Evolutionary conservation across 2,888 invertebrate genomes (phyloP).

Genomic region (Elmis aenea): DNA sequence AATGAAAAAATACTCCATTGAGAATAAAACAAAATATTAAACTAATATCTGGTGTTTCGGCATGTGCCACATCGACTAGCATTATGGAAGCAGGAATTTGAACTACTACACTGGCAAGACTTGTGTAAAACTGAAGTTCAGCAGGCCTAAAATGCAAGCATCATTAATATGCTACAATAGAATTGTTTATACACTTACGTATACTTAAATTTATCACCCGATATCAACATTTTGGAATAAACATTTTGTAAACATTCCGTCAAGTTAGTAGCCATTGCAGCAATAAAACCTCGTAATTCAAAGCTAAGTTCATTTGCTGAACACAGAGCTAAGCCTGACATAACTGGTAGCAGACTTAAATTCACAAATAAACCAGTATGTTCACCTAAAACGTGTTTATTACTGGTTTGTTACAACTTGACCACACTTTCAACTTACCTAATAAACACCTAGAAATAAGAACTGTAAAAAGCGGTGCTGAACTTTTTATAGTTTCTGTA

Average conservation of each 20-base stretch:
- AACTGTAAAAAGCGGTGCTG: conserved; percentile 74
- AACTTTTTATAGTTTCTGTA: conserved; percentile 76
- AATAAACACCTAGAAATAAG: conserved; percentile 62
- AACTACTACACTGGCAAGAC: conserved; percentile 65
- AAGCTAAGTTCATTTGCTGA: conserved; percentile 75
- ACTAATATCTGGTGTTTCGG: conserved; percentile 48
- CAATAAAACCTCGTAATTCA: conserved; percentile 64
- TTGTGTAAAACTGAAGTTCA: conserved; percentile 74
- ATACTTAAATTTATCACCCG: conserved; percentile 67
- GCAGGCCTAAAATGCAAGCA: conserved; percentile 57
- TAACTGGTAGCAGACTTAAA: conserved; percentile 69
- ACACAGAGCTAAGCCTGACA: conserved; percentile 70
- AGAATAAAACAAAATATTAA: conserved; percentile 57
- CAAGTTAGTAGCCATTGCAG: conserved; percentile 72
- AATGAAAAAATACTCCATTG: conserved; percentile 73
- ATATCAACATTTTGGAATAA: conserved; percentile 71
- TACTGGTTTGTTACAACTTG: neutral
- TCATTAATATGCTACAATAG: conserved; percentile 6
- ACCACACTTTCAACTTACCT: conserved; percentile 45
- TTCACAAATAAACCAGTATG: conserved; percentile 63
- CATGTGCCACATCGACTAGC: conserved; percentile 57
- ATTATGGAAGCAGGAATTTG: conserved; percentile 67
- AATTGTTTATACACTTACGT: conserved; percentile 53
- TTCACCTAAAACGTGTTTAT: conserved; percentile 49
- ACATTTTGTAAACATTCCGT: conserved; percentile 78